Conservation (phyloP, 2,113 vertebrate species). For the Pollachius pollachius region DNA sequence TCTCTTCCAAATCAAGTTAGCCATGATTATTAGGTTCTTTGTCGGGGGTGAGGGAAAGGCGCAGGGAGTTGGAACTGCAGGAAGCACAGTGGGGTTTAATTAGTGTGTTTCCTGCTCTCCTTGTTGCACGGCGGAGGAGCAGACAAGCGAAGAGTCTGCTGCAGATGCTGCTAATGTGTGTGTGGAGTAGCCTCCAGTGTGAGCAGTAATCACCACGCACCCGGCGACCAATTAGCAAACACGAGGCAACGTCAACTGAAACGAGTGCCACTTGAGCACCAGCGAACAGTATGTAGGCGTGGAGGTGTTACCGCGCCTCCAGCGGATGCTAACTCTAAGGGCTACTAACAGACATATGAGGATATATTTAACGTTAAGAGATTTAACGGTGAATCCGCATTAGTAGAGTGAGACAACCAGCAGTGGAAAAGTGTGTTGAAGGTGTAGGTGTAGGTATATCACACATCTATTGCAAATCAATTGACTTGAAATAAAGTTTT, state of each 20-base stretch:
- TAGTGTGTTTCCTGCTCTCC: conserved; percentile 52
- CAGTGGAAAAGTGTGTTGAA: too few relatives aligned
- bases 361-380: too few relatives aligned
- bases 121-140: conserved; percentile 43
- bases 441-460: too few relatives aligned
- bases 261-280: not conserved
- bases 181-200: conserved; percentile 31
- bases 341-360: too few relatives aligned
- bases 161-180: conserved; percentile 47
- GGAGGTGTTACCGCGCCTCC: not conserved
- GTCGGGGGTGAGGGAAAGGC: conserved; percentile 6
- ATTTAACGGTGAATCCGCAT: too few relatives aligned
- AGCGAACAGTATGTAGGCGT: conserved; percentile 20
- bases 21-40: conserved; percentile 50
- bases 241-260: conserved; percentile 25
- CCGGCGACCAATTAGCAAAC: conserved; percentile 52
- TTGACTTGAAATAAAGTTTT: too few relatives aligned
- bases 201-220: conserved; percentile 34
- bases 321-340: too few relatives aligned
- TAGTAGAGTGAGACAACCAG: too few relatives aligned
- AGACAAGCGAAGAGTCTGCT: conserved; percentile 47
- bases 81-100: conserved; percentile 54
- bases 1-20: conserved; percentile 52
- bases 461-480: too few relatives aligned
- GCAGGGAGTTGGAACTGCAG: conserved; percentile 24